Conservation (phyloP, 2,113 vertebrate species). For the Cyanoderma ruficeps region DNA sequence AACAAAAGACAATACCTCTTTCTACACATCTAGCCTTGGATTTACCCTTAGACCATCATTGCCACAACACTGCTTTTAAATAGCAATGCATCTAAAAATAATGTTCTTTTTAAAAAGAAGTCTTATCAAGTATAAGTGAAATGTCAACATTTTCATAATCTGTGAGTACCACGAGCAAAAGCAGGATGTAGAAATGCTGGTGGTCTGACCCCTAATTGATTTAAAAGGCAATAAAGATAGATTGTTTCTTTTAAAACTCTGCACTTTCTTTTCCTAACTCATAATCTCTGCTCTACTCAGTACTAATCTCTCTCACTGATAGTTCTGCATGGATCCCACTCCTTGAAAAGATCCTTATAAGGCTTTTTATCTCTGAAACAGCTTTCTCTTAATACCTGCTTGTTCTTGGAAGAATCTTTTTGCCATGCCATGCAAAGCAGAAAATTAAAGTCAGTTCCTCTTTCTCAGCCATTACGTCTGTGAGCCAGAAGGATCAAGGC, state of each 20-base stretch:
- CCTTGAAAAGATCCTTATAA: neutral
- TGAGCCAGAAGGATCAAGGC: neutral
- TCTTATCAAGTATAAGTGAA: neutral
- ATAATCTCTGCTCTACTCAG: neutral
- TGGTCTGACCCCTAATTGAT: neutral
- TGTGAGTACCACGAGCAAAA: neutral
- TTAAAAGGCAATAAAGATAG: conserved; percentile 10
- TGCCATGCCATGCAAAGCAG: neutral
- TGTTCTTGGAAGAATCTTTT: neutral
- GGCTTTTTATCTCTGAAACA: neutral
- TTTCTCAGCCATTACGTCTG: neutral
- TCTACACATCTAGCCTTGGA: neutral
- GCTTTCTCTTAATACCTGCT: neutral
- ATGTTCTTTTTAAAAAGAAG: neutral
- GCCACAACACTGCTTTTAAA: neutral
- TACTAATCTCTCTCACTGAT: neutral
- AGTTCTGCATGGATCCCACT: neutral
- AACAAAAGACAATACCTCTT: neutral
- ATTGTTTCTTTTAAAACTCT: neutral
- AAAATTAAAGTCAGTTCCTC: neutral
- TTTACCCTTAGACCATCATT: neutral
- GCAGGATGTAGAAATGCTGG: conserved; percentile 11
- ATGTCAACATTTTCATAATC: conserved; percentile 17
- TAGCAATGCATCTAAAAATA: neutral
- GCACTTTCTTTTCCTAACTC: neutral